phyloP scores from a whole-genome alignment of 1,140 invertebrate genomes.

The Schmidtea mediterranea region DNA sequence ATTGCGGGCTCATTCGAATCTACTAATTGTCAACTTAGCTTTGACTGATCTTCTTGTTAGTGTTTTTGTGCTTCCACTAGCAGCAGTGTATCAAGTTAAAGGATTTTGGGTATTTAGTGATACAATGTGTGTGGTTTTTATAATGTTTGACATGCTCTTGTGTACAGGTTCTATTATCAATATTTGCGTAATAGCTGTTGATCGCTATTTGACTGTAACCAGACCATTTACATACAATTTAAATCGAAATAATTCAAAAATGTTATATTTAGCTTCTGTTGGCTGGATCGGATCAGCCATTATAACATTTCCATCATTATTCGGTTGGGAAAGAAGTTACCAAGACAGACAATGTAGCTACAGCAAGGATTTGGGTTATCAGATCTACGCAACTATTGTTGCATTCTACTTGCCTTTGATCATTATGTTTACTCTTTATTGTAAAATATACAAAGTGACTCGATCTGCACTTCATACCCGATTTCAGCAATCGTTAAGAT shows the following conservation, averaged over 20 bases:
- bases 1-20: constrained; percentile 36
- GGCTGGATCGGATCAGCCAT: constrained; percentile 69
- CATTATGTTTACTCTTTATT: constrained; percentile 68
- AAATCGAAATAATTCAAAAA: constrained; percentile 26
- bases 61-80: constrained; percentile 39
- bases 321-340: constrained; percentile 34
- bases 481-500: too few species aligned
- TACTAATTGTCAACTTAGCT: constrained; percentile 42
- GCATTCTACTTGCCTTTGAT: constrained; percentile 76
- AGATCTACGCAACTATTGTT: constrained; percentile 27
- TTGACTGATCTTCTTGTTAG: constrained; percentile 43
- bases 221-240: constrained; percentile 32
- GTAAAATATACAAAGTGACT: constrained; percentile 43
- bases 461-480: constrained; percentile 17
- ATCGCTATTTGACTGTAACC: not conserved
- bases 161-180: not conserved
- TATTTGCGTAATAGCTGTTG: not conserved
- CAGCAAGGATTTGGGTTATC: constrained; percentile 14
- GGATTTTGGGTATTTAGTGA: constrained; percentile 26
- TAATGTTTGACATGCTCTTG: constrained; percentile 10
- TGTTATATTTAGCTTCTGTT: constrained; percentile 57
- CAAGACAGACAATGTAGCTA: constrained; percentile 32
- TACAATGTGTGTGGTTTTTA: constrained; percentile 40
- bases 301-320: constrained; percentile 66
- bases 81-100: constrained; percentile 22